phyloP scores from a whole-genome alignment of 2,888 invertebrate species.

The Drosophila imparisetae region DNA sequence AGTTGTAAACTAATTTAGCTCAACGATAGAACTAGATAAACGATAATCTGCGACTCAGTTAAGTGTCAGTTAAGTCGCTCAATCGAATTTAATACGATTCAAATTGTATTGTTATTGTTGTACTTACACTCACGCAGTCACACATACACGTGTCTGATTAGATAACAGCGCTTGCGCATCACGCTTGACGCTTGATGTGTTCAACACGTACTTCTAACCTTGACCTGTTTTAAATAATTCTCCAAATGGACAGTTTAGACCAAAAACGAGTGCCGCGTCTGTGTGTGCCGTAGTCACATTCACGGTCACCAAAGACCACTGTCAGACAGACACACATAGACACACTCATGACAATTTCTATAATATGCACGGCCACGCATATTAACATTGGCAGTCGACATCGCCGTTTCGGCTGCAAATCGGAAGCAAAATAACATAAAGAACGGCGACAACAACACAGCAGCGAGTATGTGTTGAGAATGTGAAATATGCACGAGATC shows the following conservation, averaged over 20 bases:
- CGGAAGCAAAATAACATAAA: conserved; percentile 30
- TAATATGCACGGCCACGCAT: conserved; percentile 48
- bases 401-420: conserved; percentile 30
- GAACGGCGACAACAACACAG: conserved; percentile 25
- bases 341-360: conserved; percentile 26
- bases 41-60: background rate
- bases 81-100: background rate
- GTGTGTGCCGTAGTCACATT: conserved; percentile 21
- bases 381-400: conserved; percentile 57
- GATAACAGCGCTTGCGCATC: conserved; percentile 25
- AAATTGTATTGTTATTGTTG: background rate
- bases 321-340: conserved; percentile 7
- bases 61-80: background rate
- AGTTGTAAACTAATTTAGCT: background rate
- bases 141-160: conserved; percentile 3
- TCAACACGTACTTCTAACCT: conserved; percentile 49
- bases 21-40: background rate
- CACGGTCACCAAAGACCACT: conserved; percentile 37
- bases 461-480: conserved; percentile 1
- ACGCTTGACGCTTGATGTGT: conserved; percentile 7
- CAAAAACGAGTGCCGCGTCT: background rate
- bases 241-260: conserved; percentile 38
- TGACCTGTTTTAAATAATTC: conserved; percentile 59
- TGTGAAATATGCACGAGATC: conserved; percentile 22
- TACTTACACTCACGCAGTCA: background rate